phyloP scores from a whole-genome alignment of 2,797 vertebrate genomes.

The Sebastes cheni region DNA sequence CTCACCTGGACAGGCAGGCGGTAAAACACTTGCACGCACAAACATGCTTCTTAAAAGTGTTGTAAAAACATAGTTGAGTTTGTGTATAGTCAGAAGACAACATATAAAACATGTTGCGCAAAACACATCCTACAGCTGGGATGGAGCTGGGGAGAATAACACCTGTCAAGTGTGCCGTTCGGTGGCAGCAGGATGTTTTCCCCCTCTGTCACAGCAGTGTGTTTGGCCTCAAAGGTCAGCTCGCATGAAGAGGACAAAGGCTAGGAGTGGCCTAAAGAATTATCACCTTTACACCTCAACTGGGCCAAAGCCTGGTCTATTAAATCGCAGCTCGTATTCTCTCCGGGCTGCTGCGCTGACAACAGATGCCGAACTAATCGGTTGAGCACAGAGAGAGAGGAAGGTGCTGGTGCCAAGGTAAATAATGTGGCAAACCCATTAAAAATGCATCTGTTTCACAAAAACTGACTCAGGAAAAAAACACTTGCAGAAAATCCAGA shows the following conservation, averaged over 20 bases:
- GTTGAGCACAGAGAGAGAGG: background rate
- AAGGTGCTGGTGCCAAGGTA: conserved; percentile 47
- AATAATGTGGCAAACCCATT: conserved; percentile 34
- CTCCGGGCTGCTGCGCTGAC: background rate
- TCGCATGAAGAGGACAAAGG: conserved; percentile 22
- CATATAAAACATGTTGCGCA: no score
- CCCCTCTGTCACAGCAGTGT: conserved; percentile 27
- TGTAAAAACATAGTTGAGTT: background rate
- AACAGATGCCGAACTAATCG: conserved; percentile 21
- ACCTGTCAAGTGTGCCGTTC: conserved; percentile 9
- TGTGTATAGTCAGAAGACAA: background rate
- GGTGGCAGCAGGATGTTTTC: conserved; percentile 15
- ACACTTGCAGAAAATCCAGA: background rate
- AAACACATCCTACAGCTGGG: background rate
- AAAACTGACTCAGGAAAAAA: background rate
- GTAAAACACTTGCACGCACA: background rate
- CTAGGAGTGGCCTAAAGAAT: conserved; percentile 13
- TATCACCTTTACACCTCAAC: conserved; percentile 2
- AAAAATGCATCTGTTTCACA: conserved; percentile 22
- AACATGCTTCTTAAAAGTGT: background rate
- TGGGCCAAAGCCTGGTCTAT: conserved; percentile 2
- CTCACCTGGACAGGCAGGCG: conserved; percentile 1
- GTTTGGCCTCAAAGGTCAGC: conserved; percentile 58
- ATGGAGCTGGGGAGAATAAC: background rate
- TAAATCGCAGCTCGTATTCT: conserved; percentile 40